Evolutionary conservation across 1,140 invertebrate species (phyloP).

Genomic region (Caenorhabditis tropicalis): DNA sequence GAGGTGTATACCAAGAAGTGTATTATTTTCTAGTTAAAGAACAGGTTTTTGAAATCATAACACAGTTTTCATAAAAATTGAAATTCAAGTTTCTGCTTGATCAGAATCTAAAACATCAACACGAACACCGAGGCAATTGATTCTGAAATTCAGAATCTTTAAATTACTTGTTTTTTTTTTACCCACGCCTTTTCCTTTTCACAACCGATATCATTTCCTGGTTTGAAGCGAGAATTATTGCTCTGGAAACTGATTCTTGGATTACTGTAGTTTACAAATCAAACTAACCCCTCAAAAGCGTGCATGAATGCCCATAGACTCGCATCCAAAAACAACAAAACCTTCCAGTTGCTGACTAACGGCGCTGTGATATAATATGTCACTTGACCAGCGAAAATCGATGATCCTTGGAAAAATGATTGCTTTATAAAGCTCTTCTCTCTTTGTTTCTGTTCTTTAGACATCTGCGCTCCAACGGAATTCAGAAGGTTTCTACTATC

Average conservation of each 20-base stretch:
- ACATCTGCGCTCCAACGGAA: neutral
- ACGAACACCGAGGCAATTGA: constrained; percentile 4
- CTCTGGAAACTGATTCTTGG: neutral
- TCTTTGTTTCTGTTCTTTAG: neutral
- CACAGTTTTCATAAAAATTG: too few relatives aligned
- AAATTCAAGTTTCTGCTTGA: too few relatives aligned
- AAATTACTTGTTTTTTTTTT: neutral
- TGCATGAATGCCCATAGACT: constrained; percentile 21
- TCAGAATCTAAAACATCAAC: neutral
- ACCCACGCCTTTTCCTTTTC: neutral
- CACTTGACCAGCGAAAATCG: neutral
- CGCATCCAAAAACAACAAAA: neutral
- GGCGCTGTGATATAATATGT: neutral
- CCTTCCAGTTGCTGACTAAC: neutral
- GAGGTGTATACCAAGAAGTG: too few relatives aligned
- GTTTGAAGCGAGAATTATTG: neutral
- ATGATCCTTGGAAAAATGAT: neutral
- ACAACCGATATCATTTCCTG: neutral
- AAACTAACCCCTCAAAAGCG: neutral
- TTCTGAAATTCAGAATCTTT: neutral
- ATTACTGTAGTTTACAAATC: neutral
- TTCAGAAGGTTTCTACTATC: neutral
- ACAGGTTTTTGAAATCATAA: too few relatives aligned
- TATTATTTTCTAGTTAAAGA: too few relatives aligned
- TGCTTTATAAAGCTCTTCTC: constrained; percentile 3